Percentiles rank a stretch among this genome's conserved stretches.
These are phyloP conservation scores for Pygoscelis antarcticus DNA, from an alignment of 2,113 vertebrate species.

Conservation along the genomic window DNA sequence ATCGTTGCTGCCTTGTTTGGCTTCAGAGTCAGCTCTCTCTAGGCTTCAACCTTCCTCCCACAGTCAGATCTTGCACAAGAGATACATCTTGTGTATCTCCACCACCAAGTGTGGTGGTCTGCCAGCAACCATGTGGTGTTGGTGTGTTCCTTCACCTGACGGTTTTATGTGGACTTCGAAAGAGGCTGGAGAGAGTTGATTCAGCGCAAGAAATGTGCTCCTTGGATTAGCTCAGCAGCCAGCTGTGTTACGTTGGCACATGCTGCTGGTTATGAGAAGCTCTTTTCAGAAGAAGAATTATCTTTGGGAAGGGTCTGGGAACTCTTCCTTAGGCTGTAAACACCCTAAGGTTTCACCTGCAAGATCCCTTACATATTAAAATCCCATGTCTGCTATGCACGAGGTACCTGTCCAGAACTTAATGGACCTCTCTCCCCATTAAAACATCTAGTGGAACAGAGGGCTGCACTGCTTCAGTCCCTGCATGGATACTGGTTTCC, in stretches of 20 bases:
- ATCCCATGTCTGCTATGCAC: neutral
- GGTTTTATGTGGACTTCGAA: neutral
- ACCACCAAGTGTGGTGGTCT: neutral
- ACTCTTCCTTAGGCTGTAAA: neutral
- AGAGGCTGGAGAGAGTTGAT: neutral
- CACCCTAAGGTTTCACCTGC: neutral
- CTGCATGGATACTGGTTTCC: rapidly evolving
- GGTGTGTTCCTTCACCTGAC: neutral
- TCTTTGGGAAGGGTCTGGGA: neutral
- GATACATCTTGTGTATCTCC: too few relatives aligned
- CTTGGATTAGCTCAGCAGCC: neutral
- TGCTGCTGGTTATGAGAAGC: neutral
- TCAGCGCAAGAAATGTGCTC: neutral
- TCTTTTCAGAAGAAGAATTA: neutral
- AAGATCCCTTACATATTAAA: neutral
- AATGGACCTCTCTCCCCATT: neutral
- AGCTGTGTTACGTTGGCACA: rapidly evolving
- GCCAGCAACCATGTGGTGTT: rapidly evolving
- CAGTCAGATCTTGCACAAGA: neutral
- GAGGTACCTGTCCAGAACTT: neutral
- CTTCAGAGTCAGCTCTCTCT: neutral
- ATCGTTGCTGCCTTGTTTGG: neutral
- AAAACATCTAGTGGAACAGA: neutral
- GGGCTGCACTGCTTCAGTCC: neutral
- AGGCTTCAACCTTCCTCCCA: neutral